Percentiles rank a stretch among this genome's conserved stretches.
Conservation (phyloP, 2,797 vertebrate genomes). For the Harpagifer antarcticus region DNA sequence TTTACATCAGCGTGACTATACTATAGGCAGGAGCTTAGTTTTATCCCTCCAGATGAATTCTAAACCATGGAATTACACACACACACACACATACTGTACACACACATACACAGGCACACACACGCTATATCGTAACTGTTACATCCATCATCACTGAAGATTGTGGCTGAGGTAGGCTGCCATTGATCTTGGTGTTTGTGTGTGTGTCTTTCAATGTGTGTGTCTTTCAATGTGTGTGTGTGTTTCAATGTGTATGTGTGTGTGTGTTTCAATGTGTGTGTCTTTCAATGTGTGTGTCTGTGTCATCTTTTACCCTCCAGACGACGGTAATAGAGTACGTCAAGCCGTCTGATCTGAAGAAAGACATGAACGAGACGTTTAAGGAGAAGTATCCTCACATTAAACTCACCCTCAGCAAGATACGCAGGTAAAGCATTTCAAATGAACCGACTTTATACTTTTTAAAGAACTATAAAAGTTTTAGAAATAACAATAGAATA, state of each 20-base stretch:
- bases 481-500: background rate
- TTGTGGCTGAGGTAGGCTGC: conserved; percentile 12
- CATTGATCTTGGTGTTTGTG: background rate
- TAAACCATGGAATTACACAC: background rate
- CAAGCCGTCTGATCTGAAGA: conserved; percentile 97
- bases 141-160: conserved; percentile 24
- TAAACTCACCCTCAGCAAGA: conserved; percentile 96
- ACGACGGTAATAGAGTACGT: conserved; percentile 98
- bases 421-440: conserved; percentile 89
- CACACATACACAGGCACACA: conserved; percentile 3
- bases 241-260: conserved; percentile 2
- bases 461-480: rapidly evolving
- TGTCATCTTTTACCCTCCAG: conserved; percentile 74
- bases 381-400: conserved; percentile 97
- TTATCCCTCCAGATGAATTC: conserved; percentile 31
- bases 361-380: conserved; percentile 99
- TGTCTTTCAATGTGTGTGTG: background rate
- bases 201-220: conserved; percentile 4
- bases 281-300: background rate
- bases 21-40: conserved; percentile 40
- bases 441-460: rapidly evolving
- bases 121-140: background rate
- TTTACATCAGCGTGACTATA: conserved; percentile 1
- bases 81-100: background rate
- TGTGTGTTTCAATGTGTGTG: background rate